Conservation (phyloP, 2,113 vertebrate species). For the Mugil cephalus region DNA sequence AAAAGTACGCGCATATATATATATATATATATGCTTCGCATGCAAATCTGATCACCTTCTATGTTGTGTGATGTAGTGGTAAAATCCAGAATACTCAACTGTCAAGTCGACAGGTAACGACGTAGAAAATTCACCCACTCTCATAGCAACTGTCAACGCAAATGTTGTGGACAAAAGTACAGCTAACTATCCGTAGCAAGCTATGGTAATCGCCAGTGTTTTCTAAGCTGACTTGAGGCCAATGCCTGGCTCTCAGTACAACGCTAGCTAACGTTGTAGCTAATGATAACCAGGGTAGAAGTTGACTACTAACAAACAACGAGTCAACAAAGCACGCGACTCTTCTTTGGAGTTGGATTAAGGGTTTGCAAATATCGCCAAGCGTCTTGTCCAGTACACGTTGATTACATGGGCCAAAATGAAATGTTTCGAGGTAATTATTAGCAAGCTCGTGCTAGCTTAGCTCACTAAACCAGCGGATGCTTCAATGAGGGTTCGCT, state of each 20-base stretch:
- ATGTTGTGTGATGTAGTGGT: neutral
- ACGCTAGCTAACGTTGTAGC: constrained; percentile 37
- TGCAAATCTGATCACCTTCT: constrained; percentile 35
- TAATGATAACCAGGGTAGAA: constrained; percentile 37
- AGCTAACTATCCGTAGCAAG: constrained; percentile 34
- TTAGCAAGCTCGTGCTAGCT: constrained; percentile 65
- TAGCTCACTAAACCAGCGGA: constrained; percentile 51
- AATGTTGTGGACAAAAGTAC: constrained; percentile 12
- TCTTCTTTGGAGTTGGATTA: neutral
- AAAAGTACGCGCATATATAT: constrained; percentile 20
- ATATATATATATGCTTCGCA: neutral
- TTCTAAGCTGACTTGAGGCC: constrained; percentile 65
- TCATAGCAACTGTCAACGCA: constrained; percentile 47
- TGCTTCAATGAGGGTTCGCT: constrained; percentile 47
- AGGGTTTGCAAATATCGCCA: neutral
- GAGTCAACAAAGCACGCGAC: constrained; percentile 22
- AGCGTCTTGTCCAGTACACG: neutral
- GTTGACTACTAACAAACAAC: constrained; percentile 8
- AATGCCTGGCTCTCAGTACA: constrained; percentile 41
- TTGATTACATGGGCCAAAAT: neutral
- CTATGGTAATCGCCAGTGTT: constrained; percentile 45
- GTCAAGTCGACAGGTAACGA: constrained; percentile 18
- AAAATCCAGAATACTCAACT: constrained; percentile 25
- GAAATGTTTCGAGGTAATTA: constrained; percentile 32
- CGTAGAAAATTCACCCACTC: constrained; percentile 20